Percentiles rank a stretch among this genome's conserved stretches.
phyloP scores from a whole-genome alignment of 2,888 invertebrate species.

The Heliconius ismenius region DNA sequence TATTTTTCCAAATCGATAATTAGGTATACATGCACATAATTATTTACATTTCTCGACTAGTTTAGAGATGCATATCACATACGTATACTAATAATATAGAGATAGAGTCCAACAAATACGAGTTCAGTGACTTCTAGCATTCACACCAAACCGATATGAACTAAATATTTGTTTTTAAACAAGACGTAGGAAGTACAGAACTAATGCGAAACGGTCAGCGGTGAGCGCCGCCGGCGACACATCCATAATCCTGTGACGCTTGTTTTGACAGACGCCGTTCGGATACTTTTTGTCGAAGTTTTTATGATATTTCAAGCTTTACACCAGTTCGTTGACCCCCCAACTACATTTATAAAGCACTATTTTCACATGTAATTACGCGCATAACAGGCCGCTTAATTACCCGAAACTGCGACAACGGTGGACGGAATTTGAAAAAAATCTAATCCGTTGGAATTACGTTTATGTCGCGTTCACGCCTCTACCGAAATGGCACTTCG shows the following conservation, averaged over 20 bases:
- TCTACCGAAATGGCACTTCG: conserved; percentile 52
- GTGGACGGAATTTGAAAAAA: conserved; percentile 62
- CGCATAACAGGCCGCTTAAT: conserved; percentile 73
- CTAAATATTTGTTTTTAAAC: conserved; percentile 20
- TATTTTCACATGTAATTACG: conserved; percentile 76
- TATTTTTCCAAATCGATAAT: background rate
- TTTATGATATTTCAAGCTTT: conserved; percentile 51
- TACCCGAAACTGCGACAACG: conserved; percentile 69
- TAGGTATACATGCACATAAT: background rate
- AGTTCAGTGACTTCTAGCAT: conserved; percentile 20
- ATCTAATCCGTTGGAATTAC: conserved; percentile 66
- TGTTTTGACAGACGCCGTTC: conserved; percentile 71
- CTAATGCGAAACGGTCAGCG: conserved; percentile 43
- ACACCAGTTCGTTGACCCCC: conserved; percentile 63
- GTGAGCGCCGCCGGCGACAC: conserved; percentile 65
- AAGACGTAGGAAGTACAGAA: conserved; percentile 19
- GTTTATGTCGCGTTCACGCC: conserved; percentile 57
- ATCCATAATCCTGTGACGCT: conserved; percentile 78
- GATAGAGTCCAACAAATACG: conserved; percentile 5
- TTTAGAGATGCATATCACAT: background rate
- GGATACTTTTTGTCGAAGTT: conserved; percentile 62
- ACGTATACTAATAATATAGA: background rate
- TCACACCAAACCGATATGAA: conserved; percentile 2
- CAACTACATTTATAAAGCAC: conserved; percentile 58
- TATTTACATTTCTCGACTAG: background rate